A percentile compares a stretch with the other conserved stretches of the same genome.
These are phyloP conservation scores for Pituophis catenifer DNA, from an alignment of 2,113 vertebrate species.

Conservation along the genomic window DNA sequence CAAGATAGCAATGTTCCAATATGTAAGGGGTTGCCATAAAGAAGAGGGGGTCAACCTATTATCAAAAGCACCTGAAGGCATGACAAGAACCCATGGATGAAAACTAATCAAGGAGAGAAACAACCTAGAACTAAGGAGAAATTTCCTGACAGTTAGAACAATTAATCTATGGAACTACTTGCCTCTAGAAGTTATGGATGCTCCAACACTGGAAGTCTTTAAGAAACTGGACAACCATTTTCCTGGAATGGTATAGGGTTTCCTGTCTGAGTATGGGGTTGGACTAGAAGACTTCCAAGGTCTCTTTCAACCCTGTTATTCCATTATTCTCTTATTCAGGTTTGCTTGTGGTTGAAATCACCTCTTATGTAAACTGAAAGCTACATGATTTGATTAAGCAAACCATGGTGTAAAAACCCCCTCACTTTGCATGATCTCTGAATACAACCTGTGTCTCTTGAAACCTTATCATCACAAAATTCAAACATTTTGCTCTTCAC, in stretches of 20 bases:
- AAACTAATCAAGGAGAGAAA: background rate
- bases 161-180: background rate
- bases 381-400: background rate
- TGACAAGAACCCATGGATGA: background rate
- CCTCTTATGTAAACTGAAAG: background rate
- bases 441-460: background rate
- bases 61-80: background rate
- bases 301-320: background rate
- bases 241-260: background rate
- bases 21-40: background rate
- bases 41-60: background rate
- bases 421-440: background rate
- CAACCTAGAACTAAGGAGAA: background rate
- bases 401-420: background rate
- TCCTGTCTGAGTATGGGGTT: background rate
- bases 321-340: background rate
- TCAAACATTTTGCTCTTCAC: background rate
- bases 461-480: background rate
- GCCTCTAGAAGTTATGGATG: background rate
- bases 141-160: background rate
- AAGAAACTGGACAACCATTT: background rate
- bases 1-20: background rate
- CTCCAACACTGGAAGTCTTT: background rate
- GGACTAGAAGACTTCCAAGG: background rate
- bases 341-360: background rate